Evolutionary conservation across 2,888 invertebrate species (phyloP).

Genomic region (Apotomis betuletana): DNA sequence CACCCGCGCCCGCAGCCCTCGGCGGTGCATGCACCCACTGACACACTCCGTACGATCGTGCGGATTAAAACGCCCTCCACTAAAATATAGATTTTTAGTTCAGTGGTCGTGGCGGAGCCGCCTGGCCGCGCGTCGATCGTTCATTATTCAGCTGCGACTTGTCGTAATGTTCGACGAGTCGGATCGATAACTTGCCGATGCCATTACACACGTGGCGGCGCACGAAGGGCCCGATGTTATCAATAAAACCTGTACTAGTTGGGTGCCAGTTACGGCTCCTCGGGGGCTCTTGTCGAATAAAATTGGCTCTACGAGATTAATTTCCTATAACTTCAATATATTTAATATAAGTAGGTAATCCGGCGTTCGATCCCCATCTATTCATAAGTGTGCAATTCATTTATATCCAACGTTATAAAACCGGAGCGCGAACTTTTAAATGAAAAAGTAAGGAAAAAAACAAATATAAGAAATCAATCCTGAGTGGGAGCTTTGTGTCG

Average conservation of each 20-base stretch:
- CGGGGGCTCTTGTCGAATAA: too few relatives aligned
- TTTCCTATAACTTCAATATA: too few relatives aligned
- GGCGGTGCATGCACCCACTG: constrained; percentile 10
- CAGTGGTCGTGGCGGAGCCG: constrained; percentile 16
- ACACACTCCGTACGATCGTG: constrained; percentile 15
- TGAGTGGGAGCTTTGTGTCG: too few relatives aligned
- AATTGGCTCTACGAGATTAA: too few relatives aligned
- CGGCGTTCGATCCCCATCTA: too few relatives aligned
- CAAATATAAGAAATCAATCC: too few relatives aligned
- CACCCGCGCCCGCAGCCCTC: neutral
- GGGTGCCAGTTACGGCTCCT: neutral
- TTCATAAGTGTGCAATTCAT: too few relatives aligned
- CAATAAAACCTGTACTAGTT: neutral
- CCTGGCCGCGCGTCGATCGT: constrained; percentile 14
- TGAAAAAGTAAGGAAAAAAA: too few relatives aligned
- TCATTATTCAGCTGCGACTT: constrained; percentile 21
- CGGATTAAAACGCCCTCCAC: constrained; percentile 6
- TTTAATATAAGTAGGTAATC: too few relatives aligned
- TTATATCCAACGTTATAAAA: too few relatives aligned
- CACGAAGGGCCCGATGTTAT: constrained; percentile 4
- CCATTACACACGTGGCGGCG: neutral
- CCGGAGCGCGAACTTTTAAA: too few relatives aligned
- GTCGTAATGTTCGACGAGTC: constrained; percentile 19
- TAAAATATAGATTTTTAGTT: constrained; percentile 36
- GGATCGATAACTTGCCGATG: constrained; percentile 20